phyloP scores from a whole-genome alignment of 1,140 invertebrate species.

The Drosophila gunungcola region DNA sequence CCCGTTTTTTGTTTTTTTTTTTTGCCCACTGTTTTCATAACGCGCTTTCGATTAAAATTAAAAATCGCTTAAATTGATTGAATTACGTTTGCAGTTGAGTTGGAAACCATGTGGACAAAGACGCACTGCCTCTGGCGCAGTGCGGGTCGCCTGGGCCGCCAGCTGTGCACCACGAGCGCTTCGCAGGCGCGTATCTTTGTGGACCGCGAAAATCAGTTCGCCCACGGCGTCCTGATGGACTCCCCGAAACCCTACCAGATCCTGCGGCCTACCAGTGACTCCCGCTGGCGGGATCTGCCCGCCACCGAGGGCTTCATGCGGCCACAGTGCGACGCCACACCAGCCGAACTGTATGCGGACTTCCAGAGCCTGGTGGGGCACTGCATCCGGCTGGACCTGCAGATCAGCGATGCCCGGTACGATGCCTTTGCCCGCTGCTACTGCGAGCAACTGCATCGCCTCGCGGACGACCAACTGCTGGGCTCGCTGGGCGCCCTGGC shows the following conservation, averaged over 20 bases:
- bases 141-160: slow-evolving; percentile 10
- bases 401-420: slow-evolving; percentile 76
- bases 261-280: slow-evolving; percentile 14
- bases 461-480: slow-evolving; percentile 85
- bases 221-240: slow-evolving; percentile 70
- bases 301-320: slow-evolving; percentile 14
- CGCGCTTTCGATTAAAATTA: neutral
- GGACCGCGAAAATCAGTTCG: slow-evolving; percentile 79
- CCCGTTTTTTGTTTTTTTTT: slow-evolving; percentile 19
- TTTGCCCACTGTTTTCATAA: slow-evolving; percentile 18
- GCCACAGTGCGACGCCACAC: neutral
- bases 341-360: slow-evolving; percentile 68
- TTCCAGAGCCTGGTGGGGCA: slow-evolving; percentile 83
- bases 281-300: neutral
- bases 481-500: slow-evolving; percentile 74
- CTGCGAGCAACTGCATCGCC: slow-evolving; percentile 79
- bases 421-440: slow-evolving; percentile 83
- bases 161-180: slow-evolving; percentile 11
- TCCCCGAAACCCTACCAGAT: slow-evolving; percentile 76
- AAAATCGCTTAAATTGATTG: neutral
- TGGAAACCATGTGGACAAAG: slow-evolving; percentile 24
- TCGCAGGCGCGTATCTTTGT: slow-evolving; percentile 42
- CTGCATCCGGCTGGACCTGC: slow-evolving; percentile 58
- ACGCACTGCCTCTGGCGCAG: slow-evolving; percentile 24
- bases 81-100: neutral